Conservation (phyloP, 1,140 invertebrate species). For the Eueides isabella region DNA sequence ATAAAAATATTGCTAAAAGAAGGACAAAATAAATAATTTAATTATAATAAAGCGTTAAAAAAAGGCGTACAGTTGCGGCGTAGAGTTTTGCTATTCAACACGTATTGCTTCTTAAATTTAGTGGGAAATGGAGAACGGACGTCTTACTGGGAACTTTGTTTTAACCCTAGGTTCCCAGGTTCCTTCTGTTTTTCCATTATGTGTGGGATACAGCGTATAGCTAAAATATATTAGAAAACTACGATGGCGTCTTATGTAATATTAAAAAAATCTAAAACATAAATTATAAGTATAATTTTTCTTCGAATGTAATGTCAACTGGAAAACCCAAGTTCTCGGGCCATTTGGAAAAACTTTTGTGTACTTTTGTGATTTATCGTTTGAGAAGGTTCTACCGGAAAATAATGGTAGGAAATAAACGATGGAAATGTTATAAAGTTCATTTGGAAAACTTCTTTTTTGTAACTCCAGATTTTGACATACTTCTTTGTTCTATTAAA, state of each 20-base stretch:
- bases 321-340: neutral
- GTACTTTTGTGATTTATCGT: conserved; percentile 17
- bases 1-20: no score
- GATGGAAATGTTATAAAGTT: neutral
- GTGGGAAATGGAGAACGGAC: no score
- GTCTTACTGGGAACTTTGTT: no score
- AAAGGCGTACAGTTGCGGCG: no score
- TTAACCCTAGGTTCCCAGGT: no score
- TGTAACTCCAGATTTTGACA: neutral
- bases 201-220: no score
- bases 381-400: conserved; percentile 4
- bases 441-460: neutral
- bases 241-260: neutral
- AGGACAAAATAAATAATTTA: no score
- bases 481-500: neutral
- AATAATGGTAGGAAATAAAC: conserved; percentile 14
- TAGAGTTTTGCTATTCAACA: no score
- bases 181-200: no score
- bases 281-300: neutral
- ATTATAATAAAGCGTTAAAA: no score
- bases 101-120: no score
- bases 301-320: neutral
- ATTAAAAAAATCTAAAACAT: neutral
- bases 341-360: conserved; percentile 9
- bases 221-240: no score